Evolutionary conservation across 2,888 invertebrate species (phyloP).

Genomic region (Plebejus melissa): DNA sequence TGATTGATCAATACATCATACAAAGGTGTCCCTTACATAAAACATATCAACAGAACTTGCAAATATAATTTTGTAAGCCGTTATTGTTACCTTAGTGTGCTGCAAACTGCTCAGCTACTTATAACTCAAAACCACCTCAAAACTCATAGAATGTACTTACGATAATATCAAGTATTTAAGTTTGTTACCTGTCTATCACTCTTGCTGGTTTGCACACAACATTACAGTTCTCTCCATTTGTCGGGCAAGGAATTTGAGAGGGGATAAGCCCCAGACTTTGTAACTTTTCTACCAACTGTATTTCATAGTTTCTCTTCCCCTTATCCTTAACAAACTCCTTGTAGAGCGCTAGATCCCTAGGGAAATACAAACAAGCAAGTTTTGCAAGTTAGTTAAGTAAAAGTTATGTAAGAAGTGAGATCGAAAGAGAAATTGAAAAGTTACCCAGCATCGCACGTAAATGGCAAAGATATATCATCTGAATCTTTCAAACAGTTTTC

Average conservation of each 20-base stretch:
- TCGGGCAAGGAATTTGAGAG: constrained; percentile 48
- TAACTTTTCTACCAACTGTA: constrained; percentile 53
- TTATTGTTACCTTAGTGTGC: too few relatives aligned
- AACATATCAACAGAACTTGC: too few relatives aligned
- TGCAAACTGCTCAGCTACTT: too few relatives aligned
- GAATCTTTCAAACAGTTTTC: constrained; percentile 50
- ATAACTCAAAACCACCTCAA: too few relatives aligned
- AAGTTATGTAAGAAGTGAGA: constrained; percentile 18
- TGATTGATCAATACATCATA: too few relatives aligned
- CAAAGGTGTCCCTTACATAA: too few relatives aligned
- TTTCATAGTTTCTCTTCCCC: constrained; percentile 51
- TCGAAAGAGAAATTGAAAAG: constrained; percentile 20
- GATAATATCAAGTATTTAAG: too few relatives aligned
- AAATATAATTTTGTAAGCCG: too few relatives aligned
- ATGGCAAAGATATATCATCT: constrained; percentile 52
- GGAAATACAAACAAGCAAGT: constrained; percentile 23
- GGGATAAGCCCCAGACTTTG: constrained; percentile 58
- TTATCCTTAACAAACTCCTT: constrained; percentile 48
- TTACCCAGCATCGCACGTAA: constrained; percentile 54
- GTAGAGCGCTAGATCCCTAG: constrained; percentile 58
- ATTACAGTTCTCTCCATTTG: constrained; percentile 51
- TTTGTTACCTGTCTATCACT: constrained; percentile 57
- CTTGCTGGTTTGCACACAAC: constrained; percentile 56
- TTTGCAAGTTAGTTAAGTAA: constrained; percentile 1
- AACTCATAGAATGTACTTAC: too few relatives aligned